phyloP scores from a whole-genome alignment of 2,113 vertebrate species.

The Bufo bufo region DNA sequence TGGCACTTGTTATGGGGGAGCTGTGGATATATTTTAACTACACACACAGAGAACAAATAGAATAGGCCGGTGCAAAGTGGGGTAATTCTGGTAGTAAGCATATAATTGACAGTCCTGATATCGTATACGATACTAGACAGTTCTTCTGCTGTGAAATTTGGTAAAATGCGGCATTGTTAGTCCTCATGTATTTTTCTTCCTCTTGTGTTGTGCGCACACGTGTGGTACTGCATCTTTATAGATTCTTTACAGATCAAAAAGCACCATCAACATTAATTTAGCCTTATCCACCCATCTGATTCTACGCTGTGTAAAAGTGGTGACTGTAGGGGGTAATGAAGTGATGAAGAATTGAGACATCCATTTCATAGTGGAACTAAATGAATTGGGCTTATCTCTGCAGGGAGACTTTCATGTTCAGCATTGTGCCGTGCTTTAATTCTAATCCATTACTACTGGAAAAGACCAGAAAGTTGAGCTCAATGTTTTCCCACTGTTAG shows the following conservation, averaged over 20 bases:
- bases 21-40: too few relatives aligned
- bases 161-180: not conserved
- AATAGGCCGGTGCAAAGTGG: too few relatives aligned
- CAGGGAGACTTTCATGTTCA: conserved; percentile 47
- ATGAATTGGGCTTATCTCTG: conserved; percentile 49
- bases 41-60: too few relatives aligned
- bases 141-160: not conserved
- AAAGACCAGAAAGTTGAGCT: conserved; percentile 33
- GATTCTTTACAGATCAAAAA: conserved; percentile 35
- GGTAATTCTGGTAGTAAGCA: too few relatives aligned
- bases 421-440: conserved; percentile 42
- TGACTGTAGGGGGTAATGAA: conserved; percentile 40
- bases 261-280: conserved; percentile 15
- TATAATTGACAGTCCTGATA: too few relatives aligned
- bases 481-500: conserved; percentile 28
- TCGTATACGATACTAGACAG: too few relatives aligned
- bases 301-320: conserved; percentile 33
- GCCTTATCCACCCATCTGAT: conserved; percentile 33
- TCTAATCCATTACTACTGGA: conserved; percentile 38
- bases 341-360: conserved; percentile 47
- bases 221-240: not conserved
- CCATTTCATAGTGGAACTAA: conserved; percentile 50
- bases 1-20: too few relatives aligned
- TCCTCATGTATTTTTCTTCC: not conserved
- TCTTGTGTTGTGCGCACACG: not conserved